A percentile compares a stretch with the other conserved stretches of the same genome.
phyloP scores from a whole-genome alignment of 2,888 invertebrate species.

The Drosophila trichaetosa region DNA sequence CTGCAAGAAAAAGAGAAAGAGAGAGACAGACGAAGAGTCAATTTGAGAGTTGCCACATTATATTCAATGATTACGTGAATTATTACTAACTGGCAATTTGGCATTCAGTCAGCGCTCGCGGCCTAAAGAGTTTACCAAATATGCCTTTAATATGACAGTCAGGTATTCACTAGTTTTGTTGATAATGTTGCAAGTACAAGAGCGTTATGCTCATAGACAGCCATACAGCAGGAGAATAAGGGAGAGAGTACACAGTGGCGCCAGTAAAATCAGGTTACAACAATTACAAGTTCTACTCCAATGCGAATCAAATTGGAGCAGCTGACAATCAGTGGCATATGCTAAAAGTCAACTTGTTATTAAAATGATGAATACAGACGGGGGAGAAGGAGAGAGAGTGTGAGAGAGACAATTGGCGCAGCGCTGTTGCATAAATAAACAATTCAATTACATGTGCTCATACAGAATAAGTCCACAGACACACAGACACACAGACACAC shows the following conservation, averaged over 20 bases:
- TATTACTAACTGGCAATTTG: conserved; percentile 34
- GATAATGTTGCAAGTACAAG: conserved; percentile 35
- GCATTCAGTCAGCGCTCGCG: conserved; percentile 30
- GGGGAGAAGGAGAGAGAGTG: neutral
- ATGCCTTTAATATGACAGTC: conserved; percentile 66
- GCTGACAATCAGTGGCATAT: conserved; percentile 21
- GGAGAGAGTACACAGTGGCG: conserved; percentile 7
- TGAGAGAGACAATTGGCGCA: conserved; percentile 22
- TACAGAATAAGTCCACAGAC: conserved; percentile 15
- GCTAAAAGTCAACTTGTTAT: neutral
- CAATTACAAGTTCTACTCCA: conserved; percentile 13
- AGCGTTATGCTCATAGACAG: neutral
- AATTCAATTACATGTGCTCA: conserved; percentile 18
- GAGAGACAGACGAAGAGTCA: conserved; percentile 3
- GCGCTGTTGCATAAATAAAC: conserved; percentile 38
- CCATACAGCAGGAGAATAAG: neutral
- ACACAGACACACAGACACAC: neutral
- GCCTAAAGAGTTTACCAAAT: conserved; percentile 56
- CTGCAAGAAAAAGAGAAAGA: conserved; percentile 84
- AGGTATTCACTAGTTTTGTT: conserved; percentile 39
- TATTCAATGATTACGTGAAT: conserved; percentile 37
- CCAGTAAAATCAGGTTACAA: neutral
- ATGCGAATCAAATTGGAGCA: conserved; percentile 42
- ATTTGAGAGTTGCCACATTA: conserved; percentile 29
- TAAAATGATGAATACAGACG: neutral